Evolutionary conservation across 2,888 invertebrate genomes (phyloP).

Genomic region (Leptogaster cylindrica): DNA sequence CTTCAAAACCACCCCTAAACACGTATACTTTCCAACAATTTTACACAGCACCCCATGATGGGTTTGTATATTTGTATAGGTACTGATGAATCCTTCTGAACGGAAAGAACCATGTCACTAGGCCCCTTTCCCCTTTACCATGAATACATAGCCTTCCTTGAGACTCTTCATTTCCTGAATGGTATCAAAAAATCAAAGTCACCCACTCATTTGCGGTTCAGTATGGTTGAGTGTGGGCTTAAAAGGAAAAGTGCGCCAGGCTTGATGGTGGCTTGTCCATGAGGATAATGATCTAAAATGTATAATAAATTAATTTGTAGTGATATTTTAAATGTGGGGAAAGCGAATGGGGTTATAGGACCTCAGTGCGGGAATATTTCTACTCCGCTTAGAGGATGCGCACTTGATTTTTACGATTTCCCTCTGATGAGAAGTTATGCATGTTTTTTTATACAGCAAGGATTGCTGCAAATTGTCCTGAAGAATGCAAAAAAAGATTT

Average conservation of each 20-base stretch:
- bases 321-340: not conserved
- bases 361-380: too few relatives aligned
- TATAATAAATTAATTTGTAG: conserved; percentile 25
- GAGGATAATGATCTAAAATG: conserved; percentile 30
- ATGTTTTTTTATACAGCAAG: too few relatives aligned
- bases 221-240: conserved; percentile 17
- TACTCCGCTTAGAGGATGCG: conserved; percentile 6
- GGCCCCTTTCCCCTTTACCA: not conserved
- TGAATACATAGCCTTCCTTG: not conserved
- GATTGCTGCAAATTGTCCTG: too few relatives aligned
- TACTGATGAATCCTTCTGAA: too few relatives aligned
- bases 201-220: conserved; percentile 34
- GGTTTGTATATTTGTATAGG: not conserved
- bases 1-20: conserved; percentile 3
- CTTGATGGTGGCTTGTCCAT: conserved; percentile 28
- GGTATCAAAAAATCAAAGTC: conserved; percentile 34
- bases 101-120: too few relatives aligned
- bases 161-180: not conserved
- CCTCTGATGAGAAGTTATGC: too few relatives aligned
- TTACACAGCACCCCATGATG: not conserved
- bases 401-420: conserved; percentile 7
- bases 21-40: conserved; percentile 12
- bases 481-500: too few relatives aligned
- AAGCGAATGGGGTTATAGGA: not conserved
- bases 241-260: conserved; percentile 30